Base-by-base conservation (phyloP, 1,140 invertebrate species). In the Heliconius melpomene region DNA sequence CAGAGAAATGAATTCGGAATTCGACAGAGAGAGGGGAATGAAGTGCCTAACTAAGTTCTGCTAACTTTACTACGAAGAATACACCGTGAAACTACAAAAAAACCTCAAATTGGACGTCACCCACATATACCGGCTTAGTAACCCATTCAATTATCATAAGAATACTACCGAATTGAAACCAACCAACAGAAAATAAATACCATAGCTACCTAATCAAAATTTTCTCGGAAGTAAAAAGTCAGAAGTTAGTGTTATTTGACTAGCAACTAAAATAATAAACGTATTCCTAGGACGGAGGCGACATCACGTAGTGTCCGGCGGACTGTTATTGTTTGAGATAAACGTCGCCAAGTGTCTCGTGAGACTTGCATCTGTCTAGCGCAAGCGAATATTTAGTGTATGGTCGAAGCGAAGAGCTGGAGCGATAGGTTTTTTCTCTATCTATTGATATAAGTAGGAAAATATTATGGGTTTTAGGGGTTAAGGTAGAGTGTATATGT, bases 341-440 rank as follows among this genome's bases (percentile, higher is more conserved):
- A 83, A 82, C 84, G 75, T 66, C 77, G 77, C 74, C 84, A 71
- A 80, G 84, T 81, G 78, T 81, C 78, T 79, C 82, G 6, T 18
- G 84, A 79, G 79, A 83, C 75, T 85, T 84, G 84, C 85, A 85
- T 85, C 84, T 86, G 85, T 83, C 80, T 84, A 78, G 81, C 79
- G 83, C 84, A 81, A 84, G 81, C 72, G 81, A 86, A 82, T 80
- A 80, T 80, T 77, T 78, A 23, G 29, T 8, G 75, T 38, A 16
- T 66, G 83, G 74, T 52, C 2, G 79, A 82, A 85, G 77, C 66
- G 29, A 83, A 11, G 57, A n/a, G 29, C 6, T 72, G 16, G 6
- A 72, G 36, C 36, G 36, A 52, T 71, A 71, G 13, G 18, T 16
- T 52, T 57, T 20, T 46, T 38, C 5, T 40, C 11, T 13, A 40